Evolutionary conservation across 2,113 vertebrate genomes (phyloP).

Genomic region (Passer domesticus): DNA sequence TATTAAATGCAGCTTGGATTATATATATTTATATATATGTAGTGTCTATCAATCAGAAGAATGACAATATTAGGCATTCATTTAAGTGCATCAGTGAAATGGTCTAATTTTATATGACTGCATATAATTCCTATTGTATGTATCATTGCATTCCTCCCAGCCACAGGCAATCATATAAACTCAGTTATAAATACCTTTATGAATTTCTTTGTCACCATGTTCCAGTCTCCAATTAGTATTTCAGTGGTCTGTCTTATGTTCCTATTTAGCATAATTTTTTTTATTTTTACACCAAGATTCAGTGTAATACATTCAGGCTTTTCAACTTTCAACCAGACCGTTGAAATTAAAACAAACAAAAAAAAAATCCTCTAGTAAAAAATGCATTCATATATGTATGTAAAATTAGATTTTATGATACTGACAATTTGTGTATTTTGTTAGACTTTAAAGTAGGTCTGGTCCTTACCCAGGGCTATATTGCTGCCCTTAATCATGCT

Average conservation of each 20-base stretch:
- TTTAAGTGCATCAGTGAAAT: background rate
- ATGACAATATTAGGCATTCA: background rate
- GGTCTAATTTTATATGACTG: background rate
- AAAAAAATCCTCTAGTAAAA: background rate
- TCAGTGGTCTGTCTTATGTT: background rate
- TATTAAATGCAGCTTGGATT: background rate
- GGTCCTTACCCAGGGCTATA: constrained; percentile 35
- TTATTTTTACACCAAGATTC: background rate
- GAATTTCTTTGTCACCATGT: background rate
- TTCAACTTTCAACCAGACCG: background rate
- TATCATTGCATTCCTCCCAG: background rate
- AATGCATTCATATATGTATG: background rate
- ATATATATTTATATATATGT: background rate
- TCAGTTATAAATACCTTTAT: background rate
- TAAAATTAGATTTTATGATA: constrained; percentile 57
- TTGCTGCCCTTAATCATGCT: constrained; percentile 36
- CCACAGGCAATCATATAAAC: background rate
- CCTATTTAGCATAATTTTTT: background rate
- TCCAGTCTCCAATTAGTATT: background rate
- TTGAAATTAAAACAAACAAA: background rate
- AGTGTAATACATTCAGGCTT: background rate
- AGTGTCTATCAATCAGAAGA: background rate
- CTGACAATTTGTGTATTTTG: constrained; percentile 40
- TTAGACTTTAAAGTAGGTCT: constrained; percentile 27
- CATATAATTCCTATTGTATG: background rate